Conservation (phyloP, 2,888 invertebrate species). For the Charanyca ferruginea region DNA sequence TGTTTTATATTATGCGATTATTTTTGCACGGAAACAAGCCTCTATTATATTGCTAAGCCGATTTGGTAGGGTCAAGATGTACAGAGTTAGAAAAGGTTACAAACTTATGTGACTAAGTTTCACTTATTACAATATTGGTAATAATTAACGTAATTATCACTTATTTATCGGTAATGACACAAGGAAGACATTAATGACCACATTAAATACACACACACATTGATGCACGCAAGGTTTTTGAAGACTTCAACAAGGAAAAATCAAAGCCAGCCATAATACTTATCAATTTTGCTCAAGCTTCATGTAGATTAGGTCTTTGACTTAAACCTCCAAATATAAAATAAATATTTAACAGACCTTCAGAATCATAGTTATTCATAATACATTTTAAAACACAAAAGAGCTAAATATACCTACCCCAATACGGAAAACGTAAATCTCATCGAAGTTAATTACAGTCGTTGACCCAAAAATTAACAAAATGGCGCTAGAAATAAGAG, state of each 20-base stretch:
- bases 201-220: no score
- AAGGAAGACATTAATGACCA: not conserved
- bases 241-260: no score
- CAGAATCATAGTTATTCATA: constrained; percentile 1
- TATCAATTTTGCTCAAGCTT: no score
- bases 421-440: constrained; percentile 6
- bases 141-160: not conserved
- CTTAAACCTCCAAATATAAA: no score
- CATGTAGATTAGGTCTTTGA: no score
- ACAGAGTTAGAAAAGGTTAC: not conserved
- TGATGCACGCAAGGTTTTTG: not conserved
- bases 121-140: not conserved
- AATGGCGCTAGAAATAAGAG: constrained; percentile 28
- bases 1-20: constrained; percentile 6
- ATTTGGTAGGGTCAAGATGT: not conserved
- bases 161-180: not conserved
- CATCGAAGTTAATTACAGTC: constrained; percentile 31
- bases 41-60: not conserved
- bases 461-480: constrained; percentile 34
- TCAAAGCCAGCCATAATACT: not conserved
- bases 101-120: not conserved
- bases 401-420: not conserved
- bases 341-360: not conserved
- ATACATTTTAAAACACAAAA: not conserved
- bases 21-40: not conserved